Evolutionary conservation across 2,888 invertebrate species (phyloP), one percentile per base, ranked within the genome.

Genomic region (Tortrix viridana): DNA sequence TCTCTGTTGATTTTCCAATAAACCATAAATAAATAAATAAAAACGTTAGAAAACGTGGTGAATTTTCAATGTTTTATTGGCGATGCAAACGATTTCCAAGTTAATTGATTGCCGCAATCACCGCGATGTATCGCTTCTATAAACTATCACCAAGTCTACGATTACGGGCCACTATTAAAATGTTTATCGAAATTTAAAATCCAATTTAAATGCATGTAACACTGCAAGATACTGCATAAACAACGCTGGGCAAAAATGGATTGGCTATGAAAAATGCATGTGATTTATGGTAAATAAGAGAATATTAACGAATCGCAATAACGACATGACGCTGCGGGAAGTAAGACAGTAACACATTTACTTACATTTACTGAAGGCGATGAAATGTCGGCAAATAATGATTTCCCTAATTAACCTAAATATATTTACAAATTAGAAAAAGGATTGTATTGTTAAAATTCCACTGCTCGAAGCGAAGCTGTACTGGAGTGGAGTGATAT

Each of bases 181-280:
- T 67, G 65, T 68, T 75, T 70, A 76, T 74, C 60, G 60, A 60
- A 56, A 53, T 38, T 67, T 80, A 79, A 83, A 80, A 74, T 79
- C 74, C 81, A 81, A 81, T 83, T 80, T 80, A 84, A 79, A 82
- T 82, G 77, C 82, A 80, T 74, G 73, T 72, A 71, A 69, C 75
- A 74, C 70, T 65, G 73, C 69, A 69, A 70, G 71, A 32, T 37
- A 63, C 54, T 43, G 50, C 70, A 78, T 80, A 82, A 81, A 82
- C 75, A 70, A 76, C 66, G 63, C 61, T 65, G 65, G 52, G 68
- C 68, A 68, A 74, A 80, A 77, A 79, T 72, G 71, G 69, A 77
- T 72, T 67, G 71, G 71, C 68, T 71, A 80, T 81, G 80, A 82
- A 81, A 83, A 78, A 80, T 76, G 75, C 76, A 80, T 83, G 71